phyloP scores from a whole-genome alignment of 2,113 vertebrate species.

The Prunella fulvescens region DNA sequence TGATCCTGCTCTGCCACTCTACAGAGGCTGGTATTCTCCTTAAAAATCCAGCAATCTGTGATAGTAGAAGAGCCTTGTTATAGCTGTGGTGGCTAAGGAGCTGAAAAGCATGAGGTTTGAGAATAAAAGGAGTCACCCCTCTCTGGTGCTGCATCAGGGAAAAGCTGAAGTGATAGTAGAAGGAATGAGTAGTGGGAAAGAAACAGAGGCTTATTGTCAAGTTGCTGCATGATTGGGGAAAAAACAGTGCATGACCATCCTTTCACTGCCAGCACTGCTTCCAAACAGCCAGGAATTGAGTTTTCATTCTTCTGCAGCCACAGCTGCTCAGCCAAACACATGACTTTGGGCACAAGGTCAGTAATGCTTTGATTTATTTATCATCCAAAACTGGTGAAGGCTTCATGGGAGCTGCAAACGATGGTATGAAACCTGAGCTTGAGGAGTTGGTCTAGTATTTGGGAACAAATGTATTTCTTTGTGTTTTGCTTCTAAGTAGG shows the following conservation, averaged over 20 bases:
- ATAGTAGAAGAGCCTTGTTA: not conserved
- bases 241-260: not conserved
- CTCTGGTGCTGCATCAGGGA: not conserved
- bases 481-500: not conserved
- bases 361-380: not conserved
- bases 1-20: not conserved
- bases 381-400: not conserved
- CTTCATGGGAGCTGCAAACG: not conserved
- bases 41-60: not conserved
- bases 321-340: not conserved
- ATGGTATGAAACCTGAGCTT: not conserved
- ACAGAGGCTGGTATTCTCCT: slow-evolving; percentile 24
- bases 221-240: not conserved
- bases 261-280: not conserved
- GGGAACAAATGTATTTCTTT: not conserved
- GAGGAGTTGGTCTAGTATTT: not conserved
- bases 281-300: not conserved
- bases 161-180: not conserved
- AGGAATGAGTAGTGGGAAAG: not conserved
- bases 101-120: not conserved
- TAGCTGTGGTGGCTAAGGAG: not conserved
- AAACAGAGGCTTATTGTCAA: not conserved
- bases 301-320: not conserved
- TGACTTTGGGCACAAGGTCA: not conserved
- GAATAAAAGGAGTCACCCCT: not conserved